Conservation (phyloP, 64 coral and sea anemone species). For the Porites lutea region DNA sequence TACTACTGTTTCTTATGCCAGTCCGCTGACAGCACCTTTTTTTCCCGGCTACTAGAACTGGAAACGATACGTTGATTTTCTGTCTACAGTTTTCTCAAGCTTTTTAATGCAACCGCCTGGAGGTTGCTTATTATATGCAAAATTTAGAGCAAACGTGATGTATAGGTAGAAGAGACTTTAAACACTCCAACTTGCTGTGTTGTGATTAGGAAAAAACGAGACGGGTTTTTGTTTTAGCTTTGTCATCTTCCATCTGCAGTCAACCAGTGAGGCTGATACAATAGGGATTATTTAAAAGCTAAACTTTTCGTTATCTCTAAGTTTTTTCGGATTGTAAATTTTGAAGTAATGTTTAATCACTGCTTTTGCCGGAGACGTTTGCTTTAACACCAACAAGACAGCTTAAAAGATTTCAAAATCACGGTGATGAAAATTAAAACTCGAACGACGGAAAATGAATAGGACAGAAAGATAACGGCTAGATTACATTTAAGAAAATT, state of each 20-base stretch:
- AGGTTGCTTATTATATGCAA: constrained; percentile 21
- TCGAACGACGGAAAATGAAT: constrained; percentile 10
- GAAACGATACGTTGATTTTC: neutral
- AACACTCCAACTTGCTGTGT: neutral
- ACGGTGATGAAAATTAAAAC: constrained; percentile 34
- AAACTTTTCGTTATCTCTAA: constrained; percentile 15
- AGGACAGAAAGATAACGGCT: constrained; percentile 37
- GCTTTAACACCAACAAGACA: constrained; percentile 7
- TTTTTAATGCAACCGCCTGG: neutral
- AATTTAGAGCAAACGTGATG: neutral
- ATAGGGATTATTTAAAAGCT: neutral
- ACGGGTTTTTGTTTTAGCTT: neutral
- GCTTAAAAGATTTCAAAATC: constrained; percentile 47
- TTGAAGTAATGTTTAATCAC: neutral
- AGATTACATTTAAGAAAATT: constrained; percentile 24
- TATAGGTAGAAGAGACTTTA: neutral
- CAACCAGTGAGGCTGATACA: neutral
- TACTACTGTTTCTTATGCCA: neutral
- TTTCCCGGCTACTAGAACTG: neutral
- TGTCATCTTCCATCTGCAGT: neutral
- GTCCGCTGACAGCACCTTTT: neutral
- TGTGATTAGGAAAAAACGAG: neutral
- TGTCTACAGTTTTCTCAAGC: constrained; percentile 2
- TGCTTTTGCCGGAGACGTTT: constrained; percentile 28
- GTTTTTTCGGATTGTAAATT: neutral